These are phyloP conservation scores for Cheilosia vernalis DNA, from an alignment of 2,888 invertebrate genomes.

Conservation along the genomic window DNA sequence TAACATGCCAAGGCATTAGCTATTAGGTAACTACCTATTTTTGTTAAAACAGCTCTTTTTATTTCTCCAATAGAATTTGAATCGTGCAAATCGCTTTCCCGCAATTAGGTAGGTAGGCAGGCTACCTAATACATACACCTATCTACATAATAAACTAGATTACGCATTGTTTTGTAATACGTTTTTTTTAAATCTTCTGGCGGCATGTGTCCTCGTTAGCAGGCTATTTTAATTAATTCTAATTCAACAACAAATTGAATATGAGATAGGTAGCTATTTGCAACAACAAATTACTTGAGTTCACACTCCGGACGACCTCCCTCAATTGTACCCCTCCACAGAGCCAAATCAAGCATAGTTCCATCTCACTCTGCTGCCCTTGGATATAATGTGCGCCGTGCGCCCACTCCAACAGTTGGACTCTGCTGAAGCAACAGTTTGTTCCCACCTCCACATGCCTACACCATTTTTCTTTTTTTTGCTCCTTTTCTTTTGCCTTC, in stretches of 20 bases:
- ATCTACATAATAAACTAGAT: neutral
- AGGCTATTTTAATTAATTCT: constrained; percentile 52
- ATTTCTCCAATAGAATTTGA: too few relatives aligned
- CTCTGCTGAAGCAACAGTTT: constrained; percentile 65
- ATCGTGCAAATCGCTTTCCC: neutral
- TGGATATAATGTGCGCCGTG: constrained; percentile 29
- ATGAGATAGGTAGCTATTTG: constrained; percentile 3
- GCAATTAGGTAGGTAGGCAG: neutral
- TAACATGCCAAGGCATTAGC: too few relatives aligned
- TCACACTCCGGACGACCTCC: constrained; percentile 31
- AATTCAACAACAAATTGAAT: constrained; percentile 68
- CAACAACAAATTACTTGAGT: constrained; percentile 1
- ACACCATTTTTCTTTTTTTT: constrained; percentile 70
- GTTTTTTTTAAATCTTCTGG: neutral
- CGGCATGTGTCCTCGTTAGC: constrained; percentile 55
- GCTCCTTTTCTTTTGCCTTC: constrained; percentile 28
- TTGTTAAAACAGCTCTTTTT: too few relatives aligned
- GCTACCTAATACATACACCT: too few relatives aligned
- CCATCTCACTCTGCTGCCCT: constrained; percentile 45
- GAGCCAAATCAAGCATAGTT: neutral
- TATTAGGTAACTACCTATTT: too few relatives aligned
- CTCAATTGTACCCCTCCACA: constrained; percentile 49
- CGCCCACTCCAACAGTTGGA: constrained; percentile 58
- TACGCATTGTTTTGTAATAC: neutral
- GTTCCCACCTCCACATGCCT: constrained; percentile 74